Evolutionary conservation across 2,113 vertebrate species (phyloP), one percentile per base, ranked within the genome.

Genomic region (Cryptoleucopteryx plumbea): DNA sequence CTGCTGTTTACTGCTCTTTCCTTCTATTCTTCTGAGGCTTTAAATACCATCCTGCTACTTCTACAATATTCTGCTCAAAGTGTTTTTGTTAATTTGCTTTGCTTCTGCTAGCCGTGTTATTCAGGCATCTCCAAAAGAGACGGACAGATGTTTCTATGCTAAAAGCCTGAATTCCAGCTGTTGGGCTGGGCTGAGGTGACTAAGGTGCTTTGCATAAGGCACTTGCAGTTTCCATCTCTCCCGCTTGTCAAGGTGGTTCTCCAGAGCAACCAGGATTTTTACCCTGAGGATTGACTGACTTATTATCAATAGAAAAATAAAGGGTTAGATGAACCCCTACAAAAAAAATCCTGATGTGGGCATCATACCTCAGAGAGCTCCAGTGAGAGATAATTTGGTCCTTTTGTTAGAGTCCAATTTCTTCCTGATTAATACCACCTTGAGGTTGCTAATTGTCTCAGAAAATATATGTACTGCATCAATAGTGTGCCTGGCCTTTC

Each of bases 31-130:
- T 56, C 48, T 5, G 9, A 70, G 42, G 26, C 18, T 74, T n/a
- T 36, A 47, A 14, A 11, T n/a, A 7, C 52, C 13, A 25, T n/a
- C 4, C 27, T 93, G 25, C 13, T 66, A 4, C 15, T 42, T 59
- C 7, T n/a, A 0, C 31, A 50, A 2, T 25, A 25, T 66, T 13
- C 40, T 8, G 0, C 52, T 71, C 19, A 11, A 20, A 18, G 5
- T 36, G 12, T 0, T 43, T 56, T 72, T 52, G 2, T 65, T 42
- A 6, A 11, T 23, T 61, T 32, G 50, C 14, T 84, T 68, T 77
- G 2, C 7, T 66, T 36, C 19, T 65, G 13, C 16, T 63, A 6
- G 23, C 13, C 59, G 38, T 75, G 70, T 20, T 53, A 15, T 17
- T 9, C 4, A 3, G 32, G 29, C 71, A 8, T 47, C 2, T 6